Evolutionary conservation across 2,888 invertebrate genomes (phyloP).

Genomic region (Branchipolynoe longqiensis): DNA sequence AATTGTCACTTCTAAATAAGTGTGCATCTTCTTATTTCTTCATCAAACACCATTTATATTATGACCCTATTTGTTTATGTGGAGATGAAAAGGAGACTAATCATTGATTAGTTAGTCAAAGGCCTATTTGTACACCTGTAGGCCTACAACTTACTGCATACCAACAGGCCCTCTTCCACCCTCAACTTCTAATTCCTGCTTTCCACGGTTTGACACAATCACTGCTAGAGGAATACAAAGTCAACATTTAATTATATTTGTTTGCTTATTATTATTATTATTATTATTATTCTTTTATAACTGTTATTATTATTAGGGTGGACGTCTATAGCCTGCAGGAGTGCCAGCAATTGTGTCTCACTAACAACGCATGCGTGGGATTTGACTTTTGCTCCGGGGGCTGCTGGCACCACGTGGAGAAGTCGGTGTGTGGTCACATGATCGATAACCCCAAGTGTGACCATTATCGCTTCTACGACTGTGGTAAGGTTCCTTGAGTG

Average conservation of each 20-base stretch:
- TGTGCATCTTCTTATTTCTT: too few relatives aligned
- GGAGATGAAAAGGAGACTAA: too few relatives aligned
- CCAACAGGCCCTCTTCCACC: too few relatives aligned
- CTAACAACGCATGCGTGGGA: constrained; percentile 13
- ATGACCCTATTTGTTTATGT: too few relatives aligned
- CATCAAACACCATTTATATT: too few relatives aligned
- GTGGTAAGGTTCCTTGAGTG: not conserved
- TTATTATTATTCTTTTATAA: too few relatives aligned
- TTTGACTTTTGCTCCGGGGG: constrained; percentile 29
- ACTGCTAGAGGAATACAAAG: not conserved
- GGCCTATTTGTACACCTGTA: too few relatives aligned
- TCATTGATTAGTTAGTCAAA: too few relatives aligned
- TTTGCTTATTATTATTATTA: not conserved
- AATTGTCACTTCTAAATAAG: too few relatives aligned
- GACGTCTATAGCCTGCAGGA: not conserved
- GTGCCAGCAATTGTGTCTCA: constrained; percentile 20
- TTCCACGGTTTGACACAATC: not conserved
- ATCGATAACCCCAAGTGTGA: constrained; percentile 26
- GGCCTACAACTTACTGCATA: too few relatives aligned
- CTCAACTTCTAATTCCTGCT: too few relatives aligned
- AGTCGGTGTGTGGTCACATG: constrained; percentile 23
- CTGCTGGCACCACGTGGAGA: constrained; percentile 52
- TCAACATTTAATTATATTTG: not conserved
- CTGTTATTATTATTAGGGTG: constrained; percentile 17
- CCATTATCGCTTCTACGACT: constrained; percentile 45